These are phyloP conservation scores for Rutilus rutilus DNA, from an alignment of 2,113 vertebrate genomes.

Conservation along the genomic window DNA sequence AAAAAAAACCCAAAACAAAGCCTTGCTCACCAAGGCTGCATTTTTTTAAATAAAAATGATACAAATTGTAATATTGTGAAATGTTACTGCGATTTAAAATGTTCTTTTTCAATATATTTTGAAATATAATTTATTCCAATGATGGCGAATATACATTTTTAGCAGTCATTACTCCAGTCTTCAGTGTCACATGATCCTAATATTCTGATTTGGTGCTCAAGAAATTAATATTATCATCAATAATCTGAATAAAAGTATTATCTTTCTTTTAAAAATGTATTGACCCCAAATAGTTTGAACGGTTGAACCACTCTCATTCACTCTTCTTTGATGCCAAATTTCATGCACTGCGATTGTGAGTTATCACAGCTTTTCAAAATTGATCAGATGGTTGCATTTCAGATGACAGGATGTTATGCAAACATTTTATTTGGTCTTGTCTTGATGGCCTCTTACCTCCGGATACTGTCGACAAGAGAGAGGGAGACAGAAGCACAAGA, in stretches of 20 bases:
- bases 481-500: neutral
- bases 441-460: neutral
- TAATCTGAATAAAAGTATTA: no score
- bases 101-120: neutral
- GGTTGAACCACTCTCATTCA: neutral
- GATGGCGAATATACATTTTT: neutral
- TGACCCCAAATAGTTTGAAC: neutral
- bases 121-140: neutral
- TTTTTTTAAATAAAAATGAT: neutral
- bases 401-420: slow-evolving; percentile 1
- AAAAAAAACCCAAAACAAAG: no score
- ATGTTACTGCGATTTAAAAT: neutral
- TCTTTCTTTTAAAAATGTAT: no score
- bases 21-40: neutral
- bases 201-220: neutral
- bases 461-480: neutral
- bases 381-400: neutral
- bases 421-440: neutral
- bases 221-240: no score
- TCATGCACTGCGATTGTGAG: neutral
- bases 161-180: neutral
- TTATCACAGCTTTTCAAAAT: slow-evolving; percentile 4
- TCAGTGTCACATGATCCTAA: neutral
- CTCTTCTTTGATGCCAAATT: neutral
- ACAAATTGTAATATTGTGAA: neutral